These are phyloP conservation scores for Ormyrus nitidulus DNA, from an alignment of 2,888 invertebrate genomes.

Conservation along the genomic window DNA sequence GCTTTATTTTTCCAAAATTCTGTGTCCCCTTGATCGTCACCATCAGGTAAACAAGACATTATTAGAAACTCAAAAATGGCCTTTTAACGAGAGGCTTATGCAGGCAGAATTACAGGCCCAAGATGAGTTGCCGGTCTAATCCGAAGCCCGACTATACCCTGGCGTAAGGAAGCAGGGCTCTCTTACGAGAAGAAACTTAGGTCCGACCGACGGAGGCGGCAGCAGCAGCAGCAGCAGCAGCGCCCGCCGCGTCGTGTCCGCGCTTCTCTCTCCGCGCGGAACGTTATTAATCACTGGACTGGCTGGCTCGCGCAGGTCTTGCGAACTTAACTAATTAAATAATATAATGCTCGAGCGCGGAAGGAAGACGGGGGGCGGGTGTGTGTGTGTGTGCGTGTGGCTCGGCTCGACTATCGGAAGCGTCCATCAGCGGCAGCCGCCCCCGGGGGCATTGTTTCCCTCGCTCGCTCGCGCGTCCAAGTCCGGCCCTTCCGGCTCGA, in stretches of 20 bases:
- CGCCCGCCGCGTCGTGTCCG: not conserved
- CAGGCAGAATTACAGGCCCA: no score
- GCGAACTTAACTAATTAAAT: constrained; percentile 72
- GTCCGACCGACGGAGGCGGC: not conserved
- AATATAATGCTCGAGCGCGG: constrained; percentile 66
- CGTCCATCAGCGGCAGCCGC: constrained; percentile 71
- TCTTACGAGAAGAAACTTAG: constrained; percentile 28
- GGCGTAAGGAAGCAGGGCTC: no score
- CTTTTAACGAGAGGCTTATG: no score
- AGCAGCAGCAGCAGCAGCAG: no score
- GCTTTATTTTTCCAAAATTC: no score
- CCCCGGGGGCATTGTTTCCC: constrained; percentile 71
- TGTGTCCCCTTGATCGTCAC: no score
- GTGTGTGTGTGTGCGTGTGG: not conserved
- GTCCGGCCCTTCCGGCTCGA: constrained; percentile 43
- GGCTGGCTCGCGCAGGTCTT: constrained; percentile 66
- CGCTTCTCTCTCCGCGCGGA: not conserved
- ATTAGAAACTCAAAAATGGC: no score
- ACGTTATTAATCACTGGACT: constrained; percentile 69
- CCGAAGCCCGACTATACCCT: no score
- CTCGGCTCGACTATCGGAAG: constrained; percentile 67
- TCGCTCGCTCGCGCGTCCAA: constrained; percentile 29
- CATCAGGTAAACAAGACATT: no score
- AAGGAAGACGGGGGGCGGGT: not conserved
- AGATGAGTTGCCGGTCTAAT: no score